Evolutionary conservation across 92 coral and sea anemone genomes (phyloP), one percentile per base, ranked within the genome.

Genomic region (Porites rus): DNA sequence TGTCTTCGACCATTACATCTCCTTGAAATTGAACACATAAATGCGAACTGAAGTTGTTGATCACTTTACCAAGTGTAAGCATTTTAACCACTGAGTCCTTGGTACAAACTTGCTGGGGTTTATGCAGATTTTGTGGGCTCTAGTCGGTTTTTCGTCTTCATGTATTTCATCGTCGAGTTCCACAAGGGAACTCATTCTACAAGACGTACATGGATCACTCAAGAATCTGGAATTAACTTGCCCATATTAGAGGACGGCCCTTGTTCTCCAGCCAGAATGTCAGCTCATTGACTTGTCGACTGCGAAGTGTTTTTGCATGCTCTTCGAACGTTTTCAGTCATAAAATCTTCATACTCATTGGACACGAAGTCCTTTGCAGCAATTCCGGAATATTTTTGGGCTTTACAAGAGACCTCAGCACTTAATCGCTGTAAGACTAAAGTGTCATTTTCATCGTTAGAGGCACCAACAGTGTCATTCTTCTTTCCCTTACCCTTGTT

Each of bases 21-120:
- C 74, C 19, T 71, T 64, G 21, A 92, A 24, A 72, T 92, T 91
- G n/a, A 91, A 92, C 25, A 76, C 14, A 62, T 89, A 78, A 20
- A 28, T 28, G 31, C 1, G 31, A 28, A 28, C 31, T 28, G 31
- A 28, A 28, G 31, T 28, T 28, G 31, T 71, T 89, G 65, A 89
- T 92, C 51, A 58, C 91, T 81, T 80, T 92, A 6, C 92, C 92
- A 53, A 92, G 92, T 80, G 81, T 85, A 69, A 89, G 63, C 92
- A 92, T 89, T 20, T 89, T 93, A 66, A 92, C 87, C 14, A 84
- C 87, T 60, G 91, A 89, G 74, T 89, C 79, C 84, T 76, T 46
- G 93, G 91, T 9, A 92, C 88, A 60, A 90, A 86, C 77, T 80
- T 86, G 80, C 90, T 92, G 38, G 77, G 75, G 69, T 64, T 74